Conservation (phyloP, 2,888 invertebrate genomes). For the Eilema griseolum region DNA sequence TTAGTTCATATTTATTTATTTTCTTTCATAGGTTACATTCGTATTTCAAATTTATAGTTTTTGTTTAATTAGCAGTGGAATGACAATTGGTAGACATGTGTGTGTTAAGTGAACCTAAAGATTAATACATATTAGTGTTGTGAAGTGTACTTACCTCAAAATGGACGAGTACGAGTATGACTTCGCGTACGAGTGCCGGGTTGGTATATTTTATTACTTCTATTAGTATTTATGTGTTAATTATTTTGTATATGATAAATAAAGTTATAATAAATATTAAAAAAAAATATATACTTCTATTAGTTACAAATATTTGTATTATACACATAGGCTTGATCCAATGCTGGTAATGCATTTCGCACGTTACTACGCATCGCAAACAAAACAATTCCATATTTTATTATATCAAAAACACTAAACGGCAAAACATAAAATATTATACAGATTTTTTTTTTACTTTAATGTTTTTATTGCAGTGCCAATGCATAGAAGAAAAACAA, state of each 20-base stretch:
- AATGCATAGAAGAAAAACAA: too few species aligned
- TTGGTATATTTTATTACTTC: constrained; percentile 70
- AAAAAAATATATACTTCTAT: too few species aligned
- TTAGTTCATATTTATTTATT: constrained; percentile 32
- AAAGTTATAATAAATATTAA: too few species aligned
- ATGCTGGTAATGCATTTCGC: constrained; percentile 21
- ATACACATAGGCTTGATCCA: constrained; percentile 19
- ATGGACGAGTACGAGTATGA: constrained; percentile 88
- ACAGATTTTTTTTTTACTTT: too few species aligned
- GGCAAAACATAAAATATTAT: too few species aligned
- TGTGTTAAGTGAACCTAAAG: constrained; percentile 62
- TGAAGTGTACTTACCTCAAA: constrained; percentile 59
- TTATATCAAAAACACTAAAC: too few species aligned
- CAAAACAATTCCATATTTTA: constrained; percentile 8
- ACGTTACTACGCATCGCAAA: constrained; percentile 27
- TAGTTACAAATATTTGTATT: constrained; percentile 26
- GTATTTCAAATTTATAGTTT: constrained; percentile 50
- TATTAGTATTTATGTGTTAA: too few species aligned
- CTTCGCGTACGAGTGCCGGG: constrained; percentile 90
- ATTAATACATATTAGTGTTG: constrained; percentile 62
- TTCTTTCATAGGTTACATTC: constrained; percentile 56
- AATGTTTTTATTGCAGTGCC: too few species aligned
- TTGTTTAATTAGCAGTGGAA: constrained; percentile 49
- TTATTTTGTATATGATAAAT: too few species aligned
- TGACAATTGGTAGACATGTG: constrained; percentile 59